phyloP scores from a whole-genome alignment of 2,888 invertebrate species.

The Chloromyia formosa region DNA sequence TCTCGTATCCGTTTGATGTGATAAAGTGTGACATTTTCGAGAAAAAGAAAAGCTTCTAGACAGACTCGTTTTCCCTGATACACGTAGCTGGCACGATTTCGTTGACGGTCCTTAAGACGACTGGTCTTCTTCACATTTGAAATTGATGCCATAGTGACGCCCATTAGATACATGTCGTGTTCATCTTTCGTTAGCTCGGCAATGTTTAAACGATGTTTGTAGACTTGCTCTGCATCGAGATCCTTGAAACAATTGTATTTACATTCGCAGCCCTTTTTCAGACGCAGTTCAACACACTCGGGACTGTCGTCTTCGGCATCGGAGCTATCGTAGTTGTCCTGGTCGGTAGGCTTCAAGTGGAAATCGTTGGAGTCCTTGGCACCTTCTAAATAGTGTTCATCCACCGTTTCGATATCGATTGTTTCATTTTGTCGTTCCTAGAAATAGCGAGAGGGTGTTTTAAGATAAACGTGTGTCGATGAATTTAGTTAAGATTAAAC shows the following conservation, averaged over 20 bases:
- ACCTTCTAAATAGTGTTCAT: neutral
- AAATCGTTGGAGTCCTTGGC: neutral
- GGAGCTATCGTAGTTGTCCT: slow-evolving; percentile 49
- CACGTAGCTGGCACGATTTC: slow-evolving; percentile 78
- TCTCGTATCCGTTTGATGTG: slow-evolving; percentile 80
- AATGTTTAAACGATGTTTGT: slow-evolving; percentile 78
- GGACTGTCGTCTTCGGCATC: slow-evolving; percentile 67
- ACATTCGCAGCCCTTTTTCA: slow-evolving; percentile 79
- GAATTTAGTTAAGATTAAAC: too few relatives aligned
- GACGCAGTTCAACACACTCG: slow-evolving; percentile 73
- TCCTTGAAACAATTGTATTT: slow-evolving; percentile 80
- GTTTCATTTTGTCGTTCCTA: slow-evolving; percentile 43
- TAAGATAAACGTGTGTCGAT: too few relatives aligned
- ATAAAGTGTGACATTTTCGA: slow-evolving; percentile 83
- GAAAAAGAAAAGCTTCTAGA: slow-evolving; percentile 79
- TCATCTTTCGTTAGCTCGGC: slow-evolving; percentile 83
- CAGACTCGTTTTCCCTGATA: slow-evolving; percentile 82
- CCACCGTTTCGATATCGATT: slow-evolving; percentile 38
- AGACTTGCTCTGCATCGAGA: slow-evolving; percentile 79
- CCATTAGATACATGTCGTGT: slow-evolving; percentile 86
- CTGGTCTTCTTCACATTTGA: slow-evolving; percentile 73
- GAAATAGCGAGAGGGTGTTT: slow-evolving; percentile 7
- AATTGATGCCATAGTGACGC: slow-evolving; percentile 83
- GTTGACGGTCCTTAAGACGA: slow-evolving; percentile 75
- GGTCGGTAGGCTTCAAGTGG: neutral